phyloP scores from a whole-genome alignment of 2,888 invertebrate species.

The Clunio marinus region DNA sequence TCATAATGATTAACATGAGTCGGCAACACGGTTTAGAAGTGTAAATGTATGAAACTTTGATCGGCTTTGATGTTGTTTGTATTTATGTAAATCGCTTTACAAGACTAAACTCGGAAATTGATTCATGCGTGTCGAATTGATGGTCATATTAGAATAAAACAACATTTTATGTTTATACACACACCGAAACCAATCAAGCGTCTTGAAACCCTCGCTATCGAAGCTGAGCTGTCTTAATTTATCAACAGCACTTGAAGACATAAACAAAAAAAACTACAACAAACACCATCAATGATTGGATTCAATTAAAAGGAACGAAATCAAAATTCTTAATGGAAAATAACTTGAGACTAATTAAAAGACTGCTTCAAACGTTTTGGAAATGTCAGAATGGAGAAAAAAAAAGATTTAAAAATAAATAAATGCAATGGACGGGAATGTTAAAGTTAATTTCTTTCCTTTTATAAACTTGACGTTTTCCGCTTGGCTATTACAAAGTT shows the following conservation, averaged over 20 bases:
- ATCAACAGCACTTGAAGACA: slow-evolving; percentile 4
- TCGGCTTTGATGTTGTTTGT: no score
- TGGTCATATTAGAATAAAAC: not conserved
- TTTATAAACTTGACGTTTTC: not conserved
- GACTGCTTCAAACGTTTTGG: not conserved
- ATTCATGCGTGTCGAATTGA: slow-evolving; percentile 1
- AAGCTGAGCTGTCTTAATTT: not conserved
- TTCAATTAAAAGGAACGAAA: not conserved
- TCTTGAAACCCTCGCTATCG: not conserved
- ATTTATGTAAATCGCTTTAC: not conserved
- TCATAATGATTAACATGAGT: not conserved
- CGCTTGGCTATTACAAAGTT: not conserved
- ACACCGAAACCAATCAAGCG: not conserved
- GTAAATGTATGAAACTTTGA: no score
- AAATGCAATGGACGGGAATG: not conserved
- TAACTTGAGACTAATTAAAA: slow-evolving; percentile 19
- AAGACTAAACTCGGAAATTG: not conserved
- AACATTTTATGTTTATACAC: not conserved
- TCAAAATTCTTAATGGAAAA: slow-evolving; percentile 32
- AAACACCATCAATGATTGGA: not conserved
- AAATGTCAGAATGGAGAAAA: not conserved
- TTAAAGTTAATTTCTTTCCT: not conserved
- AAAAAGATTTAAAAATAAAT: not conserved
- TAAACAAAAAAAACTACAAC: not conserved
- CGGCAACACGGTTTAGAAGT: no score